Evolutionary conservation across 2,888 invertebrate genomes (phyloP), one percentile per base, ranked within the genome.

Genomic region (Taenaris catops): DNA sequence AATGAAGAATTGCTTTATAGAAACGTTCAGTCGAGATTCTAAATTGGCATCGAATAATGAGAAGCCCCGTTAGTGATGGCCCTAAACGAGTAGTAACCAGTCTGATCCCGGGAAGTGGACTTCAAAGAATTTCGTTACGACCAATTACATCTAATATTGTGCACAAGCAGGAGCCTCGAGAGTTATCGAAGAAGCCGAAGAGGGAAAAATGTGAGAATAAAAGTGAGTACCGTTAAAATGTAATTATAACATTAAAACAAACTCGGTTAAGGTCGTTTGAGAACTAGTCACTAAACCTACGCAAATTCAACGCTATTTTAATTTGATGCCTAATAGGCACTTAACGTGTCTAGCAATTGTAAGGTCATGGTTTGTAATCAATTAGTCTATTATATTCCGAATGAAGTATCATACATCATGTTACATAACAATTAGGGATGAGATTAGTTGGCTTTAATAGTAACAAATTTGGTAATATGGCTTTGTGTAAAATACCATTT

Each of bases 71-170:
- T 7, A 63, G 57, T 42, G 75, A 78, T 0, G 69, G 71, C 29
- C 80, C 84, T 0, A 76, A 64, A 41, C 67, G 69, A 48, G 84
- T 84, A 1, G 55, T 79, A 24, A 65, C 87, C 0, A 55, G 78
- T 0, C 46, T 87, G 28, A 49, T 87, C 8, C 83, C 81, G 0
- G 87, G 87, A 3, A 84, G 81, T 48, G 84, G 87, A 2, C 55
- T 87, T 11, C 87, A 87, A 36, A 72, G 65, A 42, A 68, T 84
- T 2, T 61, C 68, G 4, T 53, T 83, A 4, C 67, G 74, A 51
- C 80, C 86, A 1, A 60, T 86, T 21, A 51, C 72, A 2, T 54
- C 67, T 1, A 53, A 60, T 1, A 55, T 63, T 11, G 61, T 66
- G 3, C 71, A 73, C 40, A 62, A 65, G 24, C 67, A 70, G 34